A percentile compares a stretch with the other conserved stretches of the same genome.
phyloP scores from a whole-genome alignment of 2,113 vertebrate species.

The Argyrosomus japonicus region DNA sequence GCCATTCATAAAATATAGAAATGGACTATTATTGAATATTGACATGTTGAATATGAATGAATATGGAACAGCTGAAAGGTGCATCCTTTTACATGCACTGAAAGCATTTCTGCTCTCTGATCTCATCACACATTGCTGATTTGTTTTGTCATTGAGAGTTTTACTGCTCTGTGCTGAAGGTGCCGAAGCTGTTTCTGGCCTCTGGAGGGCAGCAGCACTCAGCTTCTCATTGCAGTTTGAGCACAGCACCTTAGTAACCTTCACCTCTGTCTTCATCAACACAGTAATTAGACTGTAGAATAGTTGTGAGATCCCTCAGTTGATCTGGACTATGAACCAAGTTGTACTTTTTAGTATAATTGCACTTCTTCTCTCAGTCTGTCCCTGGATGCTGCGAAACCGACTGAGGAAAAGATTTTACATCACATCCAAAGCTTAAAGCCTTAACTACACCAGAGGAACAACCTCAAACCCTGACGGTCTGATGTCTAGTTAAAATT shows the following conservation, averaged over 20 bases:
- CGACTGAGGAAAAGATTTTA: slow-evolving; percentile 52
- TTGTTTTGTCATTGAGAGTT: background rate
- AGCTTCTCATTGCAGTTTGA: slow-evolving; percentile 30
- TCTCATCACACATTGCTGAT: background rate
- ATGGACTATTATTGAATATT: no score
- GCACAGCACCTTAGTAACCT: slow-evolving; percentile 1
- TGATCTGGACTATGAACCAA: slow-evolving; percentile 41
- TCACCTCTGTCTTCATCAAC: slow-evolving; percentile 24
- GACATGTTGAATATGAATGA: no score
- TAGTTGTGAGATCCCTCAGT: slow-evolving; percentile 5
- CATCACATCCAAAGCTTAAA: slow-evolving; percentile 58
- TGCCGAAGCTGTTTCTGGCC: slow-evolving; percentile 38
- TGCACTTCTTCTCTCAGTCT: slow-evolving; percentile 31
- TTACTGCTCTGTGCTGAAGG: background rate
- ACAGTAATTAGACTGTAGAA: slow-evolving; percentile 34
- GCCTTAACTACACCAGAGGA: slow-evolving; percentile 47
- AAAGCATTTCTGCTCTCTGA: background rate
- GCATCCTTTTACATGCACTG: background rate
- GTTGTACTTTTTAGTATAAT: slow-evolving; percentile 31
- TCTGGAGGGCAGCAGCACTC: slow-evolving; percentile 77
- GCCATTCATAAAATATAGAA: no score
- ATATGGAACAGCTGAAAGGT: background rate
- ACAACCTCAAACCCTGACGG: slow-evolving; percentile 23
- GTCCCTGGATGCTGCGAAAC: slow-evolving; percentile 21
- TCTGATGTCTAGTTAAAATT: slow-evolving; percentile 60